Base-by-base conservation (phyloP, 1,140 invertebrate genomes). In the Drosophila persimilis region DNA sequence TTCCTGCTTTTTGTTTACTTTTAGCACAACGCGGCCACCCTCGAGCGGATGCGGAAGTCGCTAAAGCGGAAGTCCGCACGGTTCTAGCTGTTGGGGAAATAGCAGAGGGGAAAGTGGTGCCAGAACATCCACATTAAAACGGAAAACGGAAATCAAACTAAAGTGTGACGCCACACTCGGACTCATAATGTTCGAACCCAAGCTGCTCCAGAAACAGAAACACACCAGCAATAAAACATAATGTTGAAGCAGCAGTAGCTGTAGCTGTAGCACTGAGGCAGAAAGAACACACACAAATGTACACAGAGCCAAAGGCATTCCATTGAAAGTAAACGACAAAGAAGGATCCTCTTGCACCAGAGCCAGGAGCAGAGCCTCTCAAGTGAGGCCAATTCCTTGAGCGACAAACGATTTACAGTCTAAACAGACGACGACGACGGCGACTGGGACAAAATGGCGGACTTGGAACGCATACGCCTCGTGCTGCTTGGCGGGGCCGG, bases 401-500 rank as follows among this genome's bases (percentile, higher is more conserved):
- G 65, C 62, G 53, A 66, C 62, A 63, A 77, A 51, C 77, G 71
- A 70, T 83, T 88, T 11, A 11, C 35, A 13, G 35, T 64, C 55
- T 52, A 58, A 83, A 54, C 55, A 63, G 29, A 35, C 63, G 57
- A 26, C 47, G 65, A 50, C 31, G 45, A 20, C 20, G 20, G 2
- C 20, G 20, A 20, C 20, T 1, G 15, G n/a, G 50, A 55, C 51
- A 70, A 55, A 53, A 91, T 91, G 95, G 93, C 94, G 39, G 96
- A 96, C 85, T 93, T 95, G 80, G 96, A 97, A 81, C 94, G 96
- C 63, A 96, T 97, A 76, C 93, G 97, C 46, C 92, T 98, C 62
- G 97, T 98, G 17, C 94, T 97, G 24, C 91, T 98, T 39, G 97
- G 97, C 1, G 96, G 96, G 1, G 95, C 96, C 1, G 94, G 95